A percentile compares a stretch with the other conserved stretches of the same genome.
phyloP scores from a whole-genome alignment of 1,140 invertebrate genomes.

The Heliconius eleuchia region DNA sequence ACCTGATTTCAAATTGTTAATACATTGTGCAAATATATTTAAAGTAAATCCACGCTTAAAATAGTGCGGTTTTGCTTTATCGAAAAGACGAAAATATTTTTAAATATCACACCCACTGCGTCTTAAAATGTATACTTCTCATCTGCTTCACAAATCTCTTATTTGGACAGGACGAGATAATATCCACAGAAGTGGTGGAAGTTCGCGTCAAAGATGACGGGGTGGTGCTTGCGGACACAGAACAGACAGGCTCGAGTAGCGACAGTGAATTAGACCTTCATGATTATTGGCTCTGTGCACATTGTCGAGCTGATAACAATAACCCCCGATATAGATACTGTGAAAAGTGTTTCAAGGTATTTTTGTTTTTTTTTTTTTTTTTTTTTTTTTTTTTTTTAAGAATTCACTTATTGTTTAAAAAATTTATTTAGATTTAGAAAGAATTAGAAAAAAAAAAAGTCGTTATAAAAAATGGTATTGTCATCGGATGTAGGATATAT shows the following conservation, averaged over 20 bases:
- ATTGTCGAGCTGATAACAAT: slow-evolving; percentile 83
- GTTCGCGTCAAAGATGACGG: slow-evolving; percentile 65
- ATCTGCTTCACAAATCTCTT: too few relatives aligned
- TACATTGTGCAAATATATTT: too few relatives aligned
- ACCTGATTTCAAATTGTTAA: too few relatives aligned
- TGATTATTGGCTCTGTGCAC: slow-evolving; percentile 84
- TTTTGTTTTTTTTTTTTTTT: background rate
- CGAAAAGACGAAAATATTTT: too few relatives aligned
- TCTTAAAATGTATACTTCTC: too few relatives aligned
- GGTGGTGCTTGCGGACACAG: slow-evolving; percentile 79
- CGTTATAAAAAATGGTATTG: too few relatives aligned
- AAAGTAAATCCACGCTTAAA: too few relatives aligned
- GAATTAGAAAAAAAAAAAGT: too few relatives aligned
- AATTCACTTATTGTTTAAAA: background rate
- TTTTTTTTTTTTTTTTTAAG: too few relatives aligned
- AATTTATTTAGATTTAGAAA: background rate
- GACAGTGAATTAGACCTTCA: slow-evolving; percentile 82
- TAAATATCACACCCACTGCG: too few relatives aligned
- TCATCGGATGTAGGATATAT: too few relatives aligned
- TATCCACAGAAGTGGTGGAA: slow-evolving; percentile 65
- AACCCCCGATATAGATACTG: slow-evolving; percentile 85
- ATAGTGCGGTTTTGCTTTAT: too few relatives aligned
- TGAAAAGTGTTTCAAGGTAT: slow-evolving; percentile 65
- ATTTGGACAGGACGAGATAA: slow-evolving; percentile 65
- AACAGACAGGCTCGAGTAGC: slow-evolving; percentile 75